phyloP scores from a whole-genome alignment of 2,113 vertebrate species.

The Onychostruthus taczanowskii region DNA sequence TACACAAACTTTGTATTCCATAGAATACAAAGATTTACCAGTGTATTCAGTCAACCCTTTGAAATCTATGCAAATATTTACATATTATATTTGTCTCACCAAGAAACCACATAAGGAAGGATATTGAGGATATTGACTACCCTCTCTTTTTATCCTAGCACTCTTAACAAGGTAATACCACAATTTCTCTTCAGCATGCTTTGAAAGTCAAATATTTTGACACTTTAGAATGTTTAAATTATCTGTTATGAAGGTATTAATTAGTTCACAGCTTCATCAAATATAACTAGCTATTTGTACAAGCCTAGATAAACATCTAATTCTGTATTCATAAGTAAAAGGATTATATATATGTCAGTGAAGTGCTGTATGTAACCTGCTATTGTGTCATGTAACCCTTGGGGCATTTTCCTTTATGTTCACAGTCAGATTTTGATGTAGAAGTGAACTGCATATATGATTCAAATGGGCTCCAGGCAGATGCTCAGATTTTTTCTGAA shows the following conservation, averaged over 20 bases:
- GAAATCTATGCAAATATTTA: background rate
- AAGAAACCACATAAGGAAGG: background rate
- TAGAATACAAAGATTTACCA: background rate
- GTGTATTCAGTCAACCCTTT: background rate
- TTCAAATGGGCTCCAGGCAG: conserved; percentile 67
- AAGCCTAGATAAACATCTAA: background rate
- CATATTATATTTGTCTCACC: background rate
- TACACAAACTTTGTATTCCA: background rate
- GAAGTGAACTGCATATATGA: conserved; percentile 55
- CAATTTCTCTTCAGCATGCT: background rate
- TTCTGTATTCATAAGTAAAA: background rate
- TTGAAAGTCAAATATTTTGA: background rate
- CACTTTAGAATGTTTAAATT: background rate
- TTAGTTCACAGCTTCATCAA: background rate
- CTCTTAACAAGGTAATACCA: background rate
- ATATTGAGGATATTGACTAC: background rate
- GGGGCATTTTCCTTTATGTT: conserved; percentile 59
- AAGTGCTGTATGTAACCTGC: conserved; percentile 2
- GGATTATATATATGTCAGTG: background rate
- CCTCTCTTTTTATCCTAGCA: background rate
- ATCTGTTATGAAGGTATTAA: background rate
- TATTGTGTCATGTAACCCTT: conserved; percentile 48
- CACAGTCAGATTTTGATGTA: conserved; percentile 33
- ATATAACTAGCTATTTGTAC: background rate
- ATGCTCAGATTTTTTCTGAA: conserved; percentile 57